A percentile compares a stretch with the other conserved stretches of the same genome.
Conservation (phyloP, 2,888 invertebrate genomes). For the Lasius platythorax region DNA sequence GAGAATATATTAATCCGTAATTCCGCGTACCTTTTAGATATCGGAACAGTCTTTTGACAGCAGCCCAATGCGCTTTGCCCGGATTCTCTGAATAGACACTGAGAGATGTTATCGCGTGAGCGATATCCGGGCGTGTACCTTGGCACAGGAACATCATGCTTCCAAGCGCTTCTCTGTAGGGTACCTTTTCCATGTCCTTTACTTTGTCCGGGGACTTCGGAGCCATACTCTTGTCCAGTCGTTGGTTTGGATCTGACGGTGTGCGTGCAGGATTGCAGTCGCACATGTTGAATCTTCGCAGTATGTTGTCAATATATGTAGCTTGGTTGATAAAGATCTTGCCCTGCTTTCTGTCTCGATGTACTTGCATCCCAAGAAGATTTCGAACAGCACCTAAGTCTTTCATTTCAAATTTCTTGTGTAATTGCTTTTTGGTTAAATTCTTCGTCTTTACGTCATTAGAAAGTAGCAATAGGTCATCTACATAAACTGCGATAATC, state of each 20-base stretch:
- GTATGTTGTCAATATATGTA: neutral
- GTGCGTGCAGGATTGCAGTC: constrained; percentile 10
- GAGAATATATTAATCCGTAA: no score
- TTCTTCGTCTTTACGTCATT: neutral
- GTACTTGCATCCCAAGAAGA: neutral
- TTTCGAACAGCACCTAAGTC: neutral
- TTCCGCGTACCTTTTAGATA: constrained; percentile 13
- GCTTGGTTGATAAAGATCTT: neutral
- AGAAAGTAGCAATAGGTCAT: constrained; percentile 1
- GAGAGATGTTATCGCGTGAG: neutral
- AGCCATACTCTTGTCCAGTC: neutral
- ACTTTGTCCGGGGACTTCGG: neutral
- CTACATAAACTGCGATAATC: neutral
- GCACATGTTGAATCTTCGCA: neutral
- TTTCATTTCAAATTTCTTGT: constrained; percentile 1
- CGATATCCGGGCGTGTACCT: constrained; percentile 6
- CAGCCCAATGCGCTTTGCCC: neutral
- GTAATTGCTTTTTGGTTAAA: neutral
- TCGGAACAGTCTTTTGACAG: constrained; percentile 4
- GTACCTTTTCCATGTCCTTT: neutral
- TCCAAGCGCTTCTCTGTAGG: constrained; percentile 4
- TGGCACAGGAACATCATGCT: neutral
- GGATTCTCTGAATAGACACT: neutral
- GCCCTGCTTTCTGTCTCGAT: neutral
- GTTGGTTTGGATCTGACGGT: neutral